These are phyloP conservation scores for Caenorhabditis remanei DNA, from an alignment of 1,140 invertebrate genomes.

Conservation along the genomic window DNA sequence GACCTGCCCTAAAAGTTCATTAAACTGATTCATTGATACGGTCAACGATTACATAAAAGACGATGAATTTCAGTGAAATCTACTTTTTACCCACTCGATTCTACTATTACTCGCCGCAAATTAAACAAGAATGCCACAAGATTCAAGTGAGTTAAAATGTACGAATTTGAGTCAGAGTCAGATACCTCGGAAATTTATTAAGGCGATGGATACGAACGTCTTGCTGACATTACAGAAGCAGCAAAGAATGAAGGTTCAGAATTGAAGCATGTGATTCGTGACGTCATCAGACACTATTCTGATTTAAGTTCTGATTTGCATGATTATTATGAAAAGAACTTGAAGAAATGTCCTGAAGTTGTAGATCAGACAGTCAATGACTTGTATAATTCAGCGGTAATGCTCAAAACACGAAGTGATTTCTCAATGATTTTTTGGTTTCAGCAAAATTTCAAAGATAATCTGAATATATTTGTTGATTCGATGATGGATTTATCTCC, in stretches of 20 bases:
- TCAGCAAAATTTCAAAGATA: conserved; percentile 10
- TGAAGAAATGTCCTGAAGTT: background rate
- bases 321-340: conserved; percentile 7
- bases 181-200: background rate
- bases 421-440: background rate
- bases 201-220: conserved; percentile 21
- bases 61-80: no score
- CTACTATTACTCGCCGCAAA: background rate
- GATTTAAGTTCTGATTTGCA: background rate
- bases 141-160: background rate
- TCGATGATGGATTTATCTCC: conserved; percentile 4
- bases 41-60: no score
- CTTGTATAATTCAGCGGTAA: background rate
- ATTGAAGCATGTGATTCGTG: background rate
- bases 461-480: background rate
- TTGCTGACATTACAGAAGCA: conserved; percentile 17
- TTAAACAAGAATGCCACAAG: conserved; percentile 9
- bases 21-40: no score
- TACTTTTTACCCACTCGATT: no score
- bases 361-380: background rate
- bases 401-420: background rate
- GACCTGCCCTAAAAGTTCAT: no score
- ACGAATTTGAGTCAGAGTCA: no score
- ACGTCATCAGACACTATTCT: conserved; percentile 31
- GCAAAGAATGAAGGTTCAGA: conserved; percentile 26